Conservation (phyloP, 2,113 vertebrate species). For the Pao palembangensis region DNA sequence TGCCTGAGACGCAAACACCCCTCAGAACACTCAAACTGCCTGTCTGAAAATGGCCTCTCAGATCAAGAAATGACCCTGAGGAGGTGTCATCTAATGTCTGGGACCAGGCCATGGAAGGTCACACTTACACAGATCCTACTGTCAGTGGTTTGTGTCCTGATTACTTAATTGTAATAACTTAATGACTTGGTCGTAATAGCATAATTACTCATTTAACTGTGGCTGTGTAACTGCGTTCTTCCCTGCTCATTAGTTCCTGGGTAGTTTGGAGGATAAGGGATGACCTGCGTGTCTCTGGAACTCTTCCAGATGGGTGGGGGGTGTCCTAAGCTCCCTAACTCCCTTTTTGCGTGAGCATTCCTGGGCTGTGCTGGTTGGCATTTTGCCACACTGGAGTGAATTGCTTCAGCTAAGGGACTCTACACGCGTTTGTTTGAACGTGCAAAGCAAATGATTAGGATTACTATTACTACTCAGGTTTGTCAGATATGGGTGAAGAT, state of each 20-base stretch:
- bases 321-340: conserved; percentile 38
- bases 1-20: too few relatives aligned
- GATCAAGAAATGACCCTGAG: too few relatives aligned
- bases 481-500: too few relatives aligned
- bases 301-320: conserved; percentile 50
- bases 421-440: not conserved
- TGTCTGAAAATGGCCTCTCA: too few relatives aligned
- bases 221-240: conserved; percentile 27
- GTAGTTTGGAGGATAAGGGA: conserved; percentile 35
- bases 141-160: too few relatives aligned
- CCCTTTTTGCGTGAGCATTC: conserved; percentile 45
- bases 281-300: conserved; percentile 43
- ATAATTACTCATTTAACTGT: conserved; percentile 8
- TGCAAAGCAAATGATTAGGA: not conserved
- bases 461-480: too few relatives aligned
- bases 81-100: too few relatives aligned
- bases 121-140: too few relatives aligned
- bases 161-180: too few relatives aligned
- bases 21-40: too few relatives aligned
- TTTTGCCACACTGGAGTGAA: conserved; percentile 37
- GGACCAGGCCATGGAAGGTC: too few relatives aligned
- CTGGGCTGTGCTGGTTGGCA: conserved; percentile 34
- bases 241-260: conserved; percentile 50
- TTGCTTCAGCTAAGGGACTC: conserved; percentile 14
- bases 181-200: not conserved